These are phyloP conservation scores for Drosophila erecta DNA, from an alignment of 1,140 invertebrate genomes.

Conservation along the genomic window DNA sequence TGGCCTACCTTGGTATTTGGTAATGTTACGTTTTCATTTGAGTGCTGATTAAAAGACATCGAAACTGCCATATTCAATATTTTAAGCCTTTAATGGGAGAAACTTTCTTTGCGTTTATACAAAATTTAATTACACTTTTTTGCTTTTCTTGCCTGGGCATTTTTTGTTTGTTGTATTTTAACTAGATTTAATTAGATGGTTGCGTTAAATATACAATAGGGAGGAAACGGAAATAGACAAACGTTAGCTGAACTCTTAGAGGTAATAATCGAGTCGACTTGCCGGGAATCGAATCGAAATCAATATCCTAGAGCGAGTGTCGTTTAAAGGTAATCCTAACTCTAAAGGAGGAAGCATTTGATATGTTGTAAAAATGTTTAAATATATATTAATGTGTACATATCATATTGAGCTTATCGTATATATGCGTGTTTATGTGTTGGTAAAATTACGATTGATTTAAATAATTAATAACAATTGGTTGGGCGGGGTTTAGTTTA, in stretches of 20 bases:
- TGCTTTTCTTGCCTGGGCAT: constrained; percentile 2
- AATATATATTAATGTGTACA: constrained; percentile 39
- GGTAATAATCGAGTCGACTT: constrained; percentile 35
- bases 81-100: constrained; percentile 73
- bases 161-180: constrained; percentile 6
- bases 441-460: constrained; percentile 66
- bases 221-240: constrained; percentile 31
- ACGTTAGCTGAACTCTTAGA: constrained; percentile 63
- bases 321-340: constrained; percentile 45
- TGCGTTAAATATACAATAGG: constrained; percentile 50
- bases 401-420: constrained; percentile 27
- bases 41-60: neutral
- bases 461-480: constrained; percentile 82
- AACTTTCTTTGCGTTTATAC: constrained; percentile 62
- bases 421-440: constrained; percentile 17
- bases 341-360: constrained; percentile 82
- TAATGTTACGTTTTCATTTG: neutral
- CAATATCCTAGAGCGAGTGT: constrained; percentile 18
- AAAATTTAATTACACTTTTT: constrained; percentile 71
- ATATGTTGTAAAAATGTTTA: constrained; percentile 83
- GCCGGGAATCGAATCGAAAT: constrained; percentile 4
- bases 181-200: constrained; percentile 40
- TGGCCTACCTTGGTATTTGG: neutral
- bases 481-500: constrained; percentile 29
- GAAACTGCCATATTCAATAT: constrained; percentile 58